A percentile compares a stretch with the other conserved stretches of the same genome.
Evolutionary conservation across 1,140 invertebrate genomes (phyloP).

Genomic region (Zaprionus kolodkinae): DNA sequence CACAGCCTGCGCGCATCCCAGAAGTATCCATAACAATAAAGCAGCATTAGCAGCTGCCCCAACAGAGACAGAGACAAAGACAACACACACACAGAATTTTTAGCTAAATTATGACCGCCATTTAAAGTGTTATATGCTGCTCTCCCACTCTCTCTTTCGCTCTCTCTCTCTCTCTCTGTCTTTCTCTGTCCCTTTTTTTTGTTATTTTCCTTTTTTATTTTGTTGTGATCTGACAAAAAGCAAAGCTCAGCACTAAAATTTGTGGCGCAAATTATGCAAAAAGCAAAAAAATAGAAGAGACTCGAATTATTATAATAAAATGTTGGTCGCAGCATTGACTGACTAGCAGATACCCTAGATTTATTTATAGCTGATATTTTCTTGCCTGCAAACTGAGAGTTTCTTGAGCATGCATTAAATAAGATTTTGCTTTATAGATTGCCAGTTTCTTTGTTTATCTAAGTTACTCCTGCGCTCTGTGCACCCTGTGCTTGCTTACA

Average conservation of each 20-base stretch:
- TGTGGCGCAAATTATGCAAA: conserved; percentile 65
- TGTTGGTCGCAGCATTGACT: background rate
- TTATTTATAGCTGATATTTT: background rate
- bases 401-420: too few species aligned
- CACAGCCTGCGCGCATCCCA: conserved; percentile 34
- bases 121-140: conserved; percentile 60
- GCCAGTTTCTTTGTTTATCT: background rate
- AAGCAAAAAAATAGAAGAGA: conserved; percentile 28
- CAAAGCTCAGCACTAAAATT: conserved; percentile 71
- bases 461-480: background rate
- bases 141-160: conserved; percentile 26
- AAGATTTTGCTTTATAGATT: too few species aligned
- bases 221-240: conserved; percentile 49
- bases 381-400: too few species aligned
- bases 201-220: conserved; percentile 26
- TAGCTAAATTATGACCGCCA: conserved; percentile 77
- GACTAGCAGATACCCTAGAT: conserved; percentile 3
- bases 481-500: background rate
- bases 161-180: conserved; percentile 11
- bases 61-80: conserved; percentile 7
- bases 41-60: conserved; percentile 71
- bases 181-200: conserved; percentile 22
- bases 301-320: conserved; percentile 50
- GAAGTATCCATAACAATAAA: conserved; percentile 73
- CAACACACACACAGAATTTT: conserved; percentile 63